Percentiles rank a stretch among this genome's conserved stretches.
phyloP scores from a whole-genome alignment of 2,113 vertebrate genomes.

The Prunella fulvescens region DNA sequence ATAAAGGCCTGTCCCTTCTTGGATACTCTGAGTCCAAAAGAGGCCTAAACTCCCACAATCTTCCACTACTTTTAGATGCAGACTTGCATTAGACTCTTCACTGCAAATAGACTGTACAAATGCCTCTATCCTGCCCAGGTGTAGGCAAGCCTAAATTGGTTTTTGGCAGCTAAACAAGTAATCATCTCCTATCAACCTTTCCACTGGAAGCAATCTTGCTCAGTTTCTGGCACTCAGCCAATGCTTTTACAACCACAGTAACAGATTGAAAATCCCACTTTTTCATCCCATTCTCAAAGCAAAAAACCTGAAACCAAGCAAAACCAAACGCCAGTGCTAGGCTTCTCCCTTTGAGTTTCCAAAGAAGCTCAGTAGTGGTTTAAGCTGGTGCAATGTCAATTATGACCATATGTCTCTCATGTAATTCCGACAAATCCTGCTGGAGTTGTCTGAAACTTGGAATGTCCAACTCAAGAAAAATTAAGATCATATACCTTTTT shows the following conservation, averaged over 20 bases:
- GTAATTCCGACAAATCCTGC: background rate
- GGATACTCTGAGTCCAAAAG: background rate
- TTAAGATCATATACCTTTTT: background rate
- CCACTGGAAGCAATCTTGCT: background rate
- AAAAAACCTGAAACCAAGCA: background rate
- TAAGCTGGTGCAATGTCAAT: background rate
- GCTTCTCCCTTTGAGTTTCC: background rate
- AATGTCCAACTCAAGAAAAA: background rate
- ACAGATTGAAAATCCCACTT: background rate
- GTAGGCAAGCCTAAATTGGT: background rate
- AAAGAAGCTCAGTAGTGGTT: background rate
- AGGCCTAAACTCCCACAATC: background rate
- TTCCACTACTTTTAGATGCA: background rate
- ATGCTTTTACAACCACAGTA: background rate
- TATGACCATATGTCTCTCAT: rapidly evolving
- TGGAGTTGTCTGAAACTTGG: background rate
- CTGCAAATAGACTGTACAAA: background rate
- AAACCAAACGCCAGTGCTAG: background rate
- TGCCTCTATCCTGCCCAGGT: background rate
- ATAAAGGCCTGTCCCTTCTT: background rate
- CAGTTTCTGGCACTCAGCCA: background rate
- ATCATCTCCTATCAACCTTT: background rate
- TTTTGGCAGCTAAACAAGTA: background rate
- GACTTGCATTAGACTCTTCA: background rate
- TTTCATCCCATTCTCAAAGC: background rate